Evolutionary conservation across 2,888 invertebrate species (phyloP), one percentile per base, ranked within the genome.

Genomic region (Sympetrum striolatum): DNA sequence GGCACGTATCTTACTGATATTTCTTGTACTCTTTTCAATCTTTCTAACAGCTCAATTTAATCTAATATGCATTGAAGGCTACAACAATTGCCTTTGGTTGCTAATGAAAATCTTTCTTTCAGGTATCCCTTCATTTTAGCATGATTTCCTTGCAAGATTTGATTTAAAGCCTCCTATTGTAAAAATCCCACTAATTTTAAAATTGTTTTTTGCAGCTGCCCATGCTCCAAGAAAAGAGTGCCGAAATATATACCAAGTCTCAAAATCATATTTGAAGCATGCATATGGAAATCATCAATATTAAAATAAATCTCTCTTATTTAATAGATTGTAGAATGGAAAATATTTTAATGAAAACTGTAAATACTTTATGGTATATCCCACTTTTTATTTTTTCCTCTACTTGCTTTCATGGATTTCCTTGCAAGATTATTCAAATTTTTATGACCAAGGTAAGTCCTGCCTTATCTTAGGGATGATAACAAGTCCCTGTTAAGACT

Each of bases 381-480:
- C 48, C 25, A 22, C 25, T 37, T 35, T 60, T 31, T 14, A n/a
- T 4, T 37, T 86, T 35, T 35, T 60, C 37, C 60, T 86, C 37
- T 4, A 37, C 22, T 64, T 86, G 86, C 86, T n/a, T n/a, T 39
- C 60, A 37, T 86, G 86, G 86, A 86, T 60, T 86, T 14, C 53
- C 14, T 64, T 37, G 12, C 86, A 86, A 86, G 86, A 86, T 64
- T 86, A 86, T 60, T 86, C 60, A 86, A 86, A 86, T 86, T 86
- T 37, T 64, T 86, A n/a, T 64, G 86, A 86, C 37, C 53, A 86
- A 86, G 86, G 86, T 86, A 60, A 86, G 86, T 86, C 22, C 31
- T 22, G 12, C 12, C 5, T 3, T 22, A 64, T 48, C 15, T 18
- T n/a, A 58, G 60, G 22, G 22, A 0, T 22, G 58, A 22, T n/a